These are phyloP conservation scores for Nomia melanderi DNA, from an alignment of 1,140 invertebrate genomes.

Conservation along the genomic window DNA sequence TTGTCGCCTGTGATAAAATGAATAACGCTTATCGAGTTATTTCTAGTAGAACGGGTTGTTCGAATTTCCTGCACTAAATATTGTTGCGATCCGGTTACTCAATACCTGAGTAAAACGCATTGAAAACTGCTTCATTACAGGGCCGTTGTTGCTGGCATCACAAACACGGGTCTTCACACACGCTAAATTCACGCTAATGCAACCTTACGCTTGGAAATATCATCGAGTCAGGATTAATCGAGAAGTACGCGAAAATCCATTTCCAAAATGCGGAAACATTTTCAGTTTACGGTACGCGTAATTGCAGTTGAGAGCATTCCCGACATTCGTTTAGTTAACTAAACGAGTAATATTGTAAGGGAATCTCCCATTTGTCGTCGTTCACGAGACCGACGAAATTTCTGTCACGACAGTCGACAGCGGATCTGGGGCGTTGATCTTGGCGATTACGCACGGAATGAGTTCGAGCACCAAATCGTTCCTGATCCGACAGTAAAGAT, in stretches of 20 bases:
- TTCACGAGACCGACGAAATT: neutral
- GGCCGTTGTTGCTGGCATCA: no score
- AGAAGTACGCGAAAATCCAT: neutral
- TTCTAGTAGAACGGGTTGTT: no score
- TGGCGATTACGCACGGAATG: neutral
- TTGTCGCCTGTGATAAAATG: neutral
- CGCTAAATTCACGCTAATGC: conserved; percentile 20
- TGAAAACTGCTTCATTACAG: no score
- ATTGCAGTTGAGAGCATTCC: neutral
- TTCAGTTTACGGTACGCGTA: neutral
- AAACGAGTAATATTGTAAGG: neutral
- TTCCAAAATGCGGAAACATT: conserved; percentile 15
- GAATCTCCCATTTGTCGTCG: neutral
- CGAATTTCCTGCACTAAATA: no score
- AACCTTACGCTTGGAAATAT: conserved; percentile 4
- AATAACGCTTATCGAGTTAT: no score
- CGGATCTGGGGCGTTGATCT: neutral
- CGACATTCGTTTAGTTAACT: neutral
- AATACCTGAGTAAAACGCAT: no score
- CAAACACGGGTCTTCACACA: neutral
- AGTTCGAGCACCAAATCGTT: neutral
- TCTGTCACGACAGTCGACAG: neutral
- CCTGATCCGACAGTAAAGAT: neutral
- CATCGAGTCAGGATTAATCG: conserved; percentile 31
- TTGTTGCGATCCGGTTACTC: no score